phyloP scores from a whole-genome alignment of 2,888 invertebrate genomes.

The Germaria angustata region DNA sequence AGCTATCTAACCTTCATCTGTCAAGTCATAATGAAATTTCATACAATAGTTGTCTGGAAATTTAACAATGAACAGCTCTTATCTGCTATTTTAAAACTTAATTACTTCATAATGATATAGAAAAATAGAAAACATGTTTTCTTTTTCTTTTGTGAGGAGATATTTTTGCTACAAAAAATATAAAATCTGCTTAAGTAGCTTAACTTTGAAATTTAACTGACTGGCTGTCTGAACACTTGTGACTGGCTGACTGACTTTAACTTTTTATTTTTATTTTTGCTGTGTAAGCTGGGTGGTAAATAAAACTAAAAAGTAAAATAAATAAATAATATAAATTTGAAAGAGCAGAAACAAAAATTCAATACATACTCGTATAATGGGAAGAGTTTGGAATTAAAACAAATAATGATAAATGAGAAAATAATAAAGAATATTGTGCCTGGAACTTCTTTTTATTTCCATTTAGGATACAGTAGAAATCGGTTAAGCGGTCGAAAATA shows the following conservation, averaged over 20 bases:
- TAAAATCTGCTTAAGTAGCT: slow-evolving; percentile 63
- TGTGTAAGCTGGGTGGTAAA: background rate
- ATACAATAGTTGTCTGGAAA: too few relatives aligned
- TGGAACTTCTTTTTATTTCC: slow-evolving; percentile 13
- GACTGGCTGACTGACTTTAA: slow-evolving; percentile 47
- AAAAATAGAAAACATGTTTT: too few relatives aligned
- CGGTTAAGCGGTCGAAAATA: too few relatives aligned
- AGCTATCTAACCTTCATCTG: too few relatives aligned
- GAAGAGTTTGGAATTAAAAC: slow-evolving; percentile 18
- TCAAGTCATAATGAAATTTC: too few relatives aligned
- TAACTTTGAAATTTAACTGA: slow-evolving; percentile 53
- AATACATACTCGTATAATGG: slow-evolving; percentile 9
- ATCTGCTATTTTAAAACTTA: too few relatives aligned
- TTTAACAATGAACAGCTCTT: too few relatives aligned
- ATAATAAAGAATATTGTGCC: background rate
- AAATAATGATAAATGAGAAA: background rate
- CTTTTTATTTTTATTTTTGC: slow-evolving; percentile 55
- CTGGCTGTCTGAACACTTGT: background rate
- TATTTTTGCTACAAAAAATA: slow-evolving; percentile 2
- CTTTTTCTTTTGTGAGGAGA: slow-evolving; percentile 2
- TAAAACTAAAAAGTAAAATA: background rate
- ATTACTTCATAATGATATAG: too few relatives aligned
- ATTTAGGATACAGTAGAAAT: too few relatives aligned
- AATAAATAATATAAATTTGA: background rate
- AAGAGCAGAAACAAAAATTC: background rate